Evolutionary conservation across 2,113 vertebrate species (phyloP).

Genomic region (Eupsittula cactorum): DNA sequence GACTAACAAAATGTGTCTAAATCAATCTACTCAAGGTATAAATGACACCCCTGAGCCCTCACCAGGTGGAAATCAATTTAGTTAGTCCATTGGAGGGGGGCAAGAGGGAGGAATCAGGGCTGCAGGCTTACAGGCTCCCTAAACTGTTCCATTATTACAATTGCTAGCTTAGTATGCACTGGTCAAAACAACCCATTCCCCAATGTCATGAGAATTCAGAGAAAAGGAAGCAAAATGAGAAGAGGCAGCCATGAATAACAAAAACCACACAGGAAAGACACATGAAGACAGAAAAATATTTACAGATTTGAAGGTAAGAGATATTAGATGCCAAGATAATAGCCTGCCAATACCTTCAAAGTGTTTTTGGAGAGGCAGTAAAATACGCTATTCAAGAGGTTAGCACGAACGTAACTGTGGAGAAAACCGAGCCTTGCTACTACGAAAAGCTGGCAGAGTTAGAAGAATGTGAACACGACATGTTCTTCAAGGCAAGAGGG

Average conservation of each 20-base stretch:
- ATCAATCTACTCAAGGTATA: not conserved
- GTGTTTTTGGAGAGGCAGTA: not conserved
- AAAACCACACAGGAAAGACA: not conserved
- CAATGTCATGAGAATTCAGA: not conserved
- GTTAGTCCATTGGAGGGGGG: not conserved
- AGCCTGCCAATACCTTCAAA: not conserved
- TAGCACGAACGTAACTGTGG: not conserved
- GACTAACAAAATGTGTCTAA: not conserved
- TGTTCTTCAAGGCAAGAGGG: not conserved
- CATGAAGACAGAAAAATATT: not conserved
- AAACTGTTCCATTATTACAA: not conserved
- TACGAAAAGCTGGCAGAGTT: not conserved
- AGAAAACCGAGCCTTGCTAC: not conserved
- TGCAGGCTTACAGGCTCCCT: not conserved
- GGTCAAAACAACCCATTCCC: not conserved
- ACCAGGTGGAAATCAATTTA: not conserved
- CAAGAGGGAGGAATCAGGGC: not conserved
- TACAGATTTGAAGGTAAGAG: not conserved
- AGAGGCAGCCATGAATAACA: not conserved
- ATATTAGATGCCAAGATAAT: conserved; percentile 11
- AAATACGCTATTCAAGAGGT: not conserved
- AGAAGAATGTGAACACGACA: not conserved
- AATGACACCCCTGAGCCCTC: not conserved
- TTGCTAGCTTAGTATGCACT: not conserved
- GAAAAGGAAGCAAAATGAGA: not conserved